Conservation (phyloP, 2,888 invertebrate species). For the Exephanes ischioxanthus region DNA sequence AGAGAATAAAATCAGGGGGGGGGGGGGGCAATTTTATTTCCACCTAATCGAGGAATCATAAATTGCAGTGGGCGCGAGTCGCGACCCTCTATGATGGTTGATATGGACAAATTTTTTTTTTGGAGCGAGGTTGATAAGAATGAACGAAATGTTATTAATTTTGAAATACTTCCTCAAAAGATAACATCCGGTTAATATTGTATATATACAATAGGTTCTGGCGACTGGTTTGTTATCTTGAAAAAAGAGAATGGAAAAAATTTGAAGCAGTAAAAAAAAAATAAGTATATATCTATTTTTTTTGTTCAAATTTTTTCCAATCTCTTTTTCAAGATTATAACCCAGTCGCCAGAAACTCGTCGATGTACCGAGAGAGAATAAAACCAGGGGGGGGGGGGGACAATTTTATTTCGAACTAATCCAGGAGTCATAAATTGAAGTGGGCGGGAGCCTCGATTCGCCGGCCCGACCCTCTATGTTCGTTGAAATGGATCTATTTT, state of each 20-base stretch:
- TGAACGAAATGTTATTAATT: too few relatives aligned
- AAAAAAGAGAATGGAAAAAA: too few relatives aligned
- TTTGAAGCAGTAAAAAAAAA: too few relatives aligned
- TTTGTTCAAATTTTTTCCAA: too few relatives aligned
- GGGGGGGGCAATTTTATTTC: conserved; percentile 11
- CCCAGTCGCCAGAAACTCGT: neutral
- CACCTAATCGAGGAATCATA: conserved; percentile 1
- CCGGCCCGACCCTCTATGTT: conserved; percentile 17
- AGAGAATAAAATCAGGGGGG: neutral
- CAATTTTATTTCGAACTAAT: conserved; percentile 12
- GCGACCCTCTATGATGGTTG: conserved; percentile 28
- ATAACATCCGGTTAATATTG: too few relatives aligned
- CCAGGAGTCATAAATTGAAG: conserved; percentile 16
- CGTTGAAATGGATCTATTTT: conserved; percentile 28
- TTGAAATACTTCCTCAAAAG: too few relatives aligned
- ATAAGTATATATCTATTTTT: too few relatives aligned
- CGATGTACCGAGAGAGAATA: conserved; percentile 10
- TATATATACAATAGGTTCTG: too few relatives aligned
- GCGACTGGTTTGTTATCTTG: too few relatives aligned
- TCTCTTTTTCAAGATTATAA: too few relatives aligned
- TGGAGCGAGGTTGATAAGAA: neutral
- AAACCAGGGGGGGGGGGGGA: neutral
- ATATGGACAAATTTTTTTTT: conserved; percentile 11
- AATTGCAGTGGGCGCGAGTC: neutral
- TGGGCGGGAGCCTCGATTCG: neutral